phyloP scores from a whole-genome alignment of 2,797 vertebrate species.

The Girardinus metallicus region DNA sequence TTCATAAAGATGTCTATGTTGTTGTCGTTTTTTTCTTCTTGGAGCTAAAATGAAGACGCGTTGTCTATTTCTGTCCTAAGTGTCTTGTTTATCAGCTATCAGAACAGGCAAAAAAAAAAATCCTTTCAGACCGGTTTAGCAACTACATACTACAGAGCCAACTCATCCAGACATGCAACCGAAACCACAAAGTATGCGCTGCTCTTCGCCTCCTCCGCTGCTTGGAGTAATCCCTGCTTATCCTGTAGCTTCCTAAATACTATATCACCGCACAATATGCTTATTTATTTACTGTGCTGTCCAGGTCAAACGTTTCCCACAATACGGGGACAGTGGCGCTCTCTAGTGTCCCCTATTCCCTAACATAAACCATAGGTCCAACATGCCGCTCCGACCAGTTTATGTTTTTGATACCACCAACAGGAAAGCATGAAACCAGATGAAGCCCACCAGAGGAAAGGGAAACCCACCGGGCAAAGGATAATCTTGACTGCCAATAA shows the following conservation, averaged over 20 bases:
- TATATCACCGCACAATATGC: not conserved
- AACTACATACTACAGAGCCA: constrained; percentile 48
- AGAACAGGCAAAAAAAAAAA: constrained; percentile 29
- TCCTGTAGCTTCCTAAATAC: not conserved
- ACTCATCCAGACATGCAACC: constrained; percentile 44
- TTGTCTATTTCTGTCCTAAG: not conserved
- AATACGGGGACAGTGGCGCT: constrained; percentile 74
- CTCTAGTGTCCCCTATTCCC: constrained; percentile 79
- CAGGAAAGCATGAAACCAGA: constrained; percentile 13
- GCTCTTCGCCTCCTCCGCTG: not conserved
- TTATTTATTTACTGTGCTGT: constrained; percentile 11
- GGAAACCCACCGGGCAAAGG: not conserved
- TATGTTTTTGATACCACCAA: constrained; percentile 54
- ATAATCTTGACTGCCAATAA: constrained; percentile 26
- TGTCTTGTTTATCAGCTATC: constrained; percentile 51
- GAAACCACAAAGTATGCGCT: constrained; percentile 38
- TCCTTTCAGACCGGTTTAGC: constrained; percentile 71
- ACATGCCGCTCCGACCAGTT: constrained; percentile 53
- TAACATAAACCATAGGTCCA: constrained; percentile 66
- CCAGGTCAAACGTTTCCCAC: constrained; percentile 15
- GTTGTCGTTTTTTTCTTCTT: not conserved
- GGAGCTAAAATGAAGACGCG: not conserved
- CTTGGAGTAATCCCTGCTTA: not conserved
- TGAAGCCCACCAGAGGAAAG: not conserved
- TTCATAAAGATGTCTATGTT: constrained; percentile 2